Conservation (phyloP, 2,888 invertebrate genomes). For the Rhamphomyia laevipes region DNA sequence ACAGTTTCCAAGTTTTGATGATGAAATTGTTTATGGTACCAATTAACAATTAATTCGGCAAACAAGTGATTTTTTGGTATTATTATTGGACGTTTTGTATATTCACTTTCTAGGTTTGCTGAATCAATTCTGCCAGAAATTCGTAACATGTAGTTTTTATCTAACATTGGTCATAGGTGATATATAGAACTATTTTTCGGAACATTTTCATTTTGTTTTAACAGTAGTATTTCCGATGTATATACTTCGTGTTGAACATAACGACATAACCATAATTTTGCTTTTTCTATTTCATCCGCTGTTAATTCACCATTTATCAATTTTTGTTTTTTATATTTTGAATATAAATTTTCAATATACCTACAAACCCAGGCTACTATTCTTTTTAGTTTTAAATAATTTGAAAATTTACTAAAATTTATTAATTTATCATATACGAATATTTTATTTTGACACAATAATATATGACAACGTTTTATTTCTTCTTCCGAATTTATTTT, state of each 20-base stretch:
- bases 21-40: slow-evolving; percentile 10
- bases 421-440: not conserved
- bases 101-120: not conserved
- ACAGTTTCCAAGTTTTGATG: slow-evolving; percentile 13
- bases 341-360: not conserved
- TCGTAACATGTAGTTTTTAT: not conserved
- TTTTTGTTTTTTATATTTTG: no score
- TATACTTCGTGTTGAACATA: slow-evolving; percentile 1
- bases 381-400: slow-evolving; percentile 8
- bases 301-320: not conserved
- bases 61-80: slow-evolving; percentile 5
- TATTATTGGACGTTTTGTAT: slow-evolving; percentile 2
- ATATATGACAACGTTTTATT: not conserved
- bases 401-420: slow-evolving; percentile 5
- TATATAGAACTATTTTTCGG: slow-evolving; percentile 4
- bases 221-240: not conserved
- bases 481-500: slow-evolving; percentile 5
- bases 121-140: slow-evolving; percentile 3
- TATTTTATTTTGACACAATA: no score
- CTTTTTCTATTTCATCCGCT: not conserved
- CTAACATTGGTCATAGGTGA: not conserved
- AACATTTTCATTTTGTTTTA: not conserved
- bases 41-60: slow-evolving; percentile 6
- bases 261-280: slow-evolving; percentile 1
- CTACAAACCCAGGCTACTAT: not conserved